phyloP scores from a whole-genome alignment of 2,113 vertebrate genomes.

The Misgurnus mizolepis region DNA sequence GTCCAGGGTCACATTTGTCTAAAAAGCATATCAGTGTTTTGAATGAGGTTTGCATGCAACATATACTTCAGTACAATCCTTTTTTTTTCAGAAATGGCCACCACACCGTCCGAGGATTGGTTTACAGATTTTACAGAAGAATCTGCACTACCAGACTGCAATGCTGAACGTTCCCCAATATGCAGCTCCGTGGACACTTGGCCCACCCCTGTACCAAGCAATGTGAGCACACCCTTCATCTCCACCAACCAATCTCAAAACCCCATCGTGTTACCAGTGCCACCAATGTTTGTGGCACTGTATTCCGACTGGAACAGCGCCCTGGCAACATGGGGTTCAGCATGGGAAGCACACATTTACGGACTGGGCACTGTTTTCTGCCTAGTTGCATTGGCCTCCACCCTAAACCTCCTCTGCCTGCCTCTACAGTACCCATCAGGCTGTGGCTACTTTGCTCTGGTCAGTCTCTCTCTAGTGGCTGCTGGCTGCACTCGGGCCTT shows the following conservation, averaged over 20 bases:
- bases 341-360: conserved; percentile 88
- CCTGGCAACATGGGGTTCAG: conserved; percentile 83
- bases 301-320: conserved; percentile 86
- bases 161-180: conserved; percentile 63
- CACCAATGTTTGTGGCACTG: conserved; percentile 79
- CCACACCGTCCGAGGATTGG: conserved; percentile 62
- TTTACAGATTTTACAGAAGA: conserved; percentile 41
- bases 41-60: too few species aligned
- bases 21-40: too few species aligned
- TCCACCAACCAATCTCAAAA: conserved; percentile 64
- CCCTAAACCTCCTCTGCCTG: conserved; percentile 81
- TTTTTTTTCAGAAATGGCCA: conserved; percentile 47
- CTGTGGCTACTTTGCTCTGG: conserved; percentile 80
- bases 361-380: conserved; percentile 81
- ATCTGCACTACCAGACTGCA: conserved; percentile 73
- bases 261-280: conserved; percentile 60
- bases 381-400: conserved; percentile 76
- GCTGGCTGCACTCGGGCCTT: conserved; percentile 78
- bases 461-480: conserved; percentile 79
- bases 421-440: conserved; percentile 82
- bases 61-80: not conserved
- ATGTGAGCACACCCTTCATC: conserved; percentile 56
- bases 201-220: conserved; percentile 53
- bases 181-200: conserved; percentile 67
- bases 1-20: too few species aligned